Evolutionary conservation across 1,140 invertebrate species (phyloP).

Genomic region (Ruditapes philippinarum): DNA sequence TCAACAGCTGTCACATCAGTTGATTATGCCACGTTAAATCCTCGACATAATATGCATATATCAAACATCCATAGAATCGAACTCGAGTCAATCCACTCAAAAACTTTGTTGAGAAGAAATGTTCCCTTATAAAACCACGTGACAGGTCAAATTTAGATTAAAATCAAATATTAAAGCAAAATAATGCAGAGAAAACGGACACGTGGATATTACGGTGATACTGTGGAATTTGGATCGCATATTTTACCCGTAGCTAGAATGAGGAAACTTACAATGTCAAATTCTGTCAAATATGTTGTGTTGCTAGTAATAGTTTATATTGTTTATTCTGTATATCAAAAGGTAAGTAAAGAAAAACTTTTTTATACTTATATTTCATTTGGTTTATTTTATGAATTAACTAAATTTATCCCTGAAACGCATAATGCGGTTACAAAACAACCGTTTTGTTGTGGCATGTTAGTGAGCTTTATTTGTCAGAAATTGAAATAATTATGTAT

Average conservation of each 20-base stretch:
- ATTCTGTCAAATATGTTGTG: slow-evolving; percentile 18
- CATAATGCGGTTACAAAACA: too few relatives aligned
- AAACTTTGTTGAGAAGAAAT: too few relatives aligned
- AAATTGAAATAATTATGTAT: too few relatives aligned
- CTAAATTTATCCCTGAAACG: too few relatives aligned
- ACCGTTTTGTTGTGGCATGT: too few relatives aligned
- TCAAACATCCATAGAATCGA: neutral
- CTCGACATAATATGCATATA: neutral
- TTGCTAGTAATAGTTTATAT: neutral
- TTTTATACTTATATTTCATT: too few relatives aligned
- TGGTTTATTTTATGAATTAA: too few relatives aligned
- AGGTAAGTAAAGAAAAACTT: neutral
- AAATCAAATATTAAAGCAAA: too few relatives aligned
- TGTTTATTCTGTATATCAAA: slow-evolving; percentile 38
- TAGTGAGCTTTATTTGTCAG: too few relatives aligned
- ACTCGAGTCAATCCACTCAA: neutral
- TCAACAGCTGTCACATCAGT: neutral
- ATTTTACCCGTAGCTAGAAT: slow-evolving; percentile 18
- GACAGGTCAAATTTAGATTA: too few relatives aligned
- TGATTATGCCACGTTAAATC: slow-evolving; percentile 1
- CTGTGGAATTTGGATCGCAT: slow-evolving; percentile 15
- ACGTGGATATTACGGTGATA: slow-evolving; percentile 17
- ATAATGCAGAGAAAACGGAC: slow-evolving; percentile 29
- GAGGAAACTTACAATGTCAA: slow-evolving; percentile 16
- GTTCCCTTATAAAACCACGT: too few relatives aligned